These are phyloP conservation scores for Drosophila arawakana DNA, from an alignment of 1,140 invertebrate genomes.

Conservation along the genomic window DNA sequence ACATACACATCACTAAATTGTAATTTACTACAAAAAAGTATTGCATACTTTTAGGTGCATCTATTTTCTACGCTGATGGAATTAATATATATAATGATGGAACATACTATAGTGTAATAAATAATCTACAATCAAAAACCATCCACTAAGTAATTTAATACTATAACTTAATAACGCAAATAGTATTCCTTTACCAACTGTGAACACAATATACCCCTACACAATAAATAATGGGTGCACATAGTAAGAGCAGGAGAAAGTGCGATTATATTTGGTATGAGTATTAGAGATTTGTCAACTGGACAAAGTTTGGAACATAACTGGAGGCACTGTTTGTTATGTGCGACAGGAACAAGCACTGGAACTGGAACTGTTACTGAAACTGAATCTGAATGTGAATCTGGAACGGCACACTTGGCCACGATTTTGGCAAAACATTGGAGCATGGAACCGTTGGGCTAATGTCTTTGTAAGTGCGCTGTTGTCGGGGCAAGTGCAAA, in stretches of 20 bases:
- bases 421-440: slow-evolving; percentile 52
- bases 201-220: too few species aligned
- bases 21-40: too few species aligned
- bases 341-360: slow-evolving; percentile 2
- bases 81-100: too few species aligned
- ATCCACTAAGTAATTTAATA: too few species aligned
- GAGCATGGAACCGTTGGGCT: slow-evolving; percentile 38
- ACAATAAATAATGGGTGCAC: too few species aligned
- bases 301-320: slow-evolving; percentile 59
- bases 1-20: too few species aligned
- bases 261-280: slow-evolving; percentile 50
- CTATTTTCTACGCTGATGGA: too few species aligned
- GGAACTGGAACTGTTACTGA: neutral
- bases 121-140: too few species aligned
- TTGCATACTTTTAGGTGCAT: too few species aligned
- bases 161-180: too few species aligned
- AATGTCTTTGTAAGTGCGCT: slow-evolving; percentile 79
- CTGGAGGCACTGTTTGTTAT: slow-evolving; percentile 28
- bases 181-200: too few species aligned
- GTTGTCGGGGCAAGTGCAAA: slow-evolving; percentile 64
- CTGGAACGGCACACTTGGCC: slow-evolving; percentile 40
- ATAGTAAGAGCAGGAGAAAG: neutral
- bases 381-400: neutral
- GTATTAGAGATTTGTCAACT: slow-evolving; percentile 76
- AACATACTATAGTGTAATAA: too few species aligned